These are phyloP conservation scores for Endotricha flammealis DNA, from an alignment of 2,888 invertebrate species.

Conservation along the genomic window DNA sequence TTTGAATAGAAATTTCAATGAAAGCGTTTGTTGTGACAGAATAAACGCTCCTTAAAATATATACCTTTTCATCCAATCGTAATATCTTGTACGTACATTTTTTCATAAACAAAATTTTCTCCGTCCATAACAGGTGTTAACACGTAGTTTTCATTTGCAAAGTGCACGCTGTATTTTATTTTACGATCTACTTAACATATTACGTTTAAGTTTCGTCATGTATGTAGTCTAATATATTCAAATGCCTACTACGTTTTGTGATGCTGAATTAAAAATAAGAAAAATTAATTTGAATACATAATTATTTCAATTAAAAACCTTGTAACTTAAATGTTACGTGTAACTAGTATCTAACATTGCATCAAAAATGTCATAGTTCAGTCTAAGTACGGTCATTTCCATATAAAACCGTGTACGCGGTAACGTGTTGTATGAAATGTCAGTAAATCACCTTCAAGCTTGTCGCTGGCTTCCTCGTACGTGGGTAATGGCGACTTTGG, in stretches of 20 bases:
- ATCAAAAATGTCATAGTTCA: not conserved
- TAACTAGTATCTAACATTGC: conserved; percentile 1
- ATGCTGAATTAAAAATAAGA: too few species aligned
- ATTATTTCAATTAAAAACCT: not conserved
- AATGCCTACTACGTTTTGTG: too few species aligned
- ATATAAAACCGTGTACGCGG: conserved; percentile 2
- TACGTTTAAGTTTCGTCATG: too few species aligned
- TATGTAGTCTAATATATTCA: too few species aligned
- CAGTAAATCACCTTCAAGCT: conserved; percentile 59
- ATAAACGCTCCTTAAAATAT: not conserved
- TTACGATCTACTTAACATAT: too few species aligned
- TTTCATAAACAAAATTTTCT: too few species aligned
- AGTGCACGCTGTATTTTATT: too few species aligned
- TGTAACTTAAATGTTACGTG: not conserved
- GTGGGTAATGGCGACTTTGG: conserved; percentile 69
- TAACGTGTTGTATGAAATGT: conserved; percentile 3
- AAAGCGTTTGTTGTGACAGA: conserved; percentile 8
- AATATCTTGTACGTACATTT: conserved; percentile 3
- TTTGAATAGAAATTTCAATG: conserved; percentile 26
- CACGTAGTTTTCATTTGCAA: too few species aligned
- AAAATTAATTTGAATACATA: too few species aligned
- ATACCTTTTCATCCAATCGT: too few species aligned
- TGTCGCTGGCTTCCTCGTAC: conserved; percentile 72
- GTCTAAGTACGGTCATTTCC: conserved; percentile 6
- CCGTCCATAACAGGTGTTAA: too few species aligned